These are phyloP conservation scores for Leptothorax acervorum DNA, from an alignment of 2,888 invertebrate genomes.

Conservation along the genomic window DNA sequence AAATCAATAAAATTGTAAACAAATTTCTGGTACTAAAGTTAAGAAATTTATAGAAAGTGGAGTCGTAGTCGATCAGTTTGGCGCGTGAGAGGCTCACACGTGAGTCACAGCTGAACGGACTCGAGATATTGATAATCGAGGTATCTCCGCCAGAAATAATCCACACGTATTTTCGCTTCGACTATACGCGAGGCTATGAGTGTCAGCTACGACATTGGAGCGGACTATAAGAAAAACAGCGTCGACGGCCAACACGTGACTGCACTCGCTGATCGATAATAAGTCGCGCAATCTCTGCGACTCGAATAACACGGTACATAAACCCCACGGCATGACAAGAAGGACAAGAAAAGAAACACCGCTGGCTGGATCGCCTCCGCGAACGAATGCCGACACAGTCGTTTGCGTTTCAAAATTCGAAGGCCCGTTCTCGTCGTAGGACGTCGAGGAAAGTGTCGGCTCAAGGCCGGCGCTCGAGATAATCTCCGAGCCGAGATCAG, in stretches of 20 bases:
- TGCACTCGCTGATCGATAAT: slow-evolving; percentile 34
- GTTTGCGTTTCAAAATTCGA: slow-evolving; percentile 60
- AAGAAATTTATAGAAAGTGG: not conserved
- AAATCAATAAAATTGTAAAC: not conserved
- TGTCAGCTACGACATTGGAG: not conserved
- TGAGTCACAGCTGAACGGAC: not conserved
- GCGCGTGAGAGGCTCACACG: no score
- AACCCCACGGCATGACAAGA: not conserved
- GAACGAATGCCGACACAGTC: slow-evolving; percentile 11
- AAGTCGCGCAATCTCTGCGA: slow-evolving; percentile 3
- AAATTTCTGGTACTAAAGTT: not conserved
- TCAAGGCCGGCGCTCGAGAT: slow-evolving; percentile 74
- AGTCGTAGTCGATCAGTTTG: not conserved
- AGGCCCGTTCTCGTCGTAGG: slow-evolving; percentile 65
- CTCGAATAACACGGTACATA: not conserved
- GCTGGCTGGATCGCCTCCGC: slow-evolving; percentile 31
- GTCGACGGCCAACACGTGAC: slow-evolving; percentile 20
- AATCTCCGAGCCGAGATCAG: not conserved
- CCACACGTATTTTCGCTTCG: not conserved
- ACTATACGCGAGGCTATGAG: not conserved
- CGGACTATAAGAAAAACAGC: slow-evolving; percentile 30
- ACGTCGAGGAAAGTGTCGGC: slow-evolving; percentile 76
- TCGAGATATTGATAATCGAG: not conserved
- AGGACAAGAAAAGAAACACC: not conserved
- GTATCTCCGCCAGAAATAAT: slow-evolving; percentile 2